Evolutionary conservation across 2,797 vertebrate species (phyloP), one percentile per base, ranked within the genome.

Genomic region (Melanotaenia nigrans): DNA sequence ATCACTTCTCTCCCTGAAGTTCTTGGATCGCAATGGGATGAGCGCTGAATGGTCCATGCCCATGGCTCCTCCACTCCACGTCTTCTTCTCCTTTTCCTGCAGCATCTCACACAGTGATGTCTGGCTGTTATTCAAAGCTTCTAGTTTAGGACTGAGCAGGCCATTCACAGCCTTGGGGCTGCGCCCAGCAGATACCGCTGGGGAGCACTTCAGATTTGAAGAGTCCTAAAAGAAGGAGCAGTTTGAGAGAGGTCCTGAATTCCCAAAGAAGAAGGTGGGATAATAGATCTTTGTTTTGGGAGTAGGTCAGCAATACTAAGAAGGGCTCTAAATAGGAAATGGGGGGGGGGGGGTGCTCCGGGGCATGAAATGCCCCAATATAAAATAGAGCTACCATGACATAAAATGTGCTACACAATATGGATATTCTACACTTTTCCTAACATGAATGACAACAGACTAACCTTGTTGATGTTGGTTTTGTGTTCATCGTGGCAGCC

Each of bases 1-100:
- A 1, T 99, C 98, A 0, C 97, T 99, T 86, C 97, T 96, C 90
- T 99, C 97, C 42, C 97, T 85, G 92, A 99, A 98, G 90, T 98
- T 98, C 90, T 99, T 99, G 89, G 96, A 98, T 66, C 97, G 94
- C 57, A 99, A 86, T 0, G 98, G 98, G 70, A 99, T 97, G 67
- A 99, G 96, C 1, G 96, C 96, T 0, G 98, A 98, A 67, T 97
- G 97, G 79, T 99, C 98, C 94, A 98, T 94, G 77, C 95, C 89
- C 86, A 90, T 62, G 24, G 80, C 65, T 32, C 89, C 86, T 0
- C 95, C 95, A 0, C 93, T 91, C 96, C 96, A 98, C 0, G 87
- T 86, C 76, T 96, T 95, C 81, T 98, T 98, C 79, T 95, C 93
- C 80, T 95, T 95, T 88, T 97, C 97, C 87, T 99, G 98, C 73